Evolutionary conservation across 2,113 vertebrate genomes (phyloP).

Genomic region (Cichladusa arquata): DNA sequence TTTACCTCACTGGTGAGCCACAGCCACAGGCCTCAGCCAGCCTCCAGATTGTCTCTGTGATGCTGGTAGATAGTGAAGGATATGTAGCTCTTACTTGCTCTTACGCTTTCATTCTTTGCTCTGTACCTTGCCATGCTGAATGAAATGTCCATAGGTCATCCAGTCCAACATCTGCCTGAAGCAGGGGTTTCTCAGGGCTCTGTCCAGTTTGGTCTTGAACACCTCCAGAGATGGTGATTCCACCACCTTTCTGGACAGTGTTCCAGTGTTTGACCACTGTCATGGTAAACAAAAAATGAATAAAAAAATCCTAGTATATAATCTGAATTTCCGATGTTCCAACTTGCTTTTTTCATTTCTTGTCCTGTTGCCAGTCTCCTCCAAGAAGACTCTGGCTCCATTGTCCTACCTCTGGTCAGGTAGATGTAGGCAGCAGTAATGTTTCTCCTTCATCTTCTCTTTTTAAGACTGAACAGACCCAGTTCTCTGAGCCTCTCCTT

Average conservation of each 20-base stretch:
- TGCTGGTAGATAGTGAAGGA: neutral
- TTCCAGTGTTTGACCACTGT: neutral
- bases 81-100: neutral
- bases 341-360: neutral
- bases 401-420: neutral
- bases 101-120: neutral
- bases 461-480: neutral
- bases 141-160: neutral
- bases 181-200: neutral
- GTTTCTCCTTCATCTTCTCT: neutral
- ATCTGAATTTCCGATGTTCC: neutral
- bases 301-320: neutral
- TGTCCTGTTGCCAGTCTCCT: neutral
- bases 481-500: neutral
- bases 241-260: neutral
- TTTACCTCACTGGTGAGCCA: neutral
- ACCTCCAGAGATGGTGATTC: neutral
- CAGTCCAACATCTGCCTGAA: neutral
- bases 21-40: neutral
- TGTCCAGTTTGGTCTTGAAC: neutral
- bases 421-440: neutral
- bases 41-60: neutral
- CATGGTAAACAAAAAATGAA: neutral
- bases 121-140: neutral
- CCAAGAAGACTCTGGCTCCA: neutral